Percentiles rank a stretch among this genome's conserved stretches.
phyloP scores from a whole-genome alignment of 2,113 vertebrate species.

The Passer domesticus region DNA sequence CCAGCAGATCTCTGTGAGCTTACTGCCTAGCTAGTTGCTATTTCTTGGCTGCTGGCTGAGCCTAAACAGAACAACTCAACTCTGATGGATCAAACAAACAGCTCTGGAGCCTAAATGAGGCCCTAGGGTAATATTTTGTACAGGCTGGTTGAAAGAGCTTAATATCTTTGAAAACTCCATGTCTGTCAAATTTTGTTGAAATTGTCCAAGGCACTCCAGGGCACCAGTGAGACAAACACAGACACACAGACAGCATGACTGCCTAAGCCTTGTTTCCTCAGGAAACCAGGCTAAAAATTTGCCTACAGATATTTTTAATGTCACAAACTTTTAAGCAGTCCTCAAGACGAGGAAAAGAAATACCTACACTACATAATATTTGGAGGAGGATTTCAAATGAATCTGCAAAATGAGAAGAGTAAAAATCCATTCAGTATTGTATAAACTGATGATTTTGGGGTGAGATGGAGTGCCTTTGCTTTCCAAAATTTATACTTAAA shows the following conservation, averaged over 20 bases:
- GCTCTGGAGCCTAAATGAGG: neutral
- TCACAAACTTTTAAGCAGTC: neutral
- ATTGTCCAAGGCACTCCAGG: neutral
- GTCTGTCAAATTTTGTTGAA: neutral
- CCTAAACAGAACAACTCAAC: constrained; percentile 9
- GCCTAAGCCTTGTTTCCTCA: constrained; percentile 35
- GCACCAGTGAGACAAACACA: neutral
- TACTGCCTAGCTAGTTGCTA: neutral
- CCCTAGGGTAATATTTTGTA: neutral
- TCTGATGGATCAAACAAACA: constrained; percentile 4
- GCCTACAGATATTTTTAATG: neutral
- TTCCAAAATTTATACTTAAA: neutral
- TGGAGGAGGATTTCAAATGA: neutral
- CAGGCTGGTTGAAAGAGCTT: constrained; percentile 2
- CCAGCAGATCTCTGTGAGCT: neutral
- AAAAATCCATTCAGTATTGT: neutral
- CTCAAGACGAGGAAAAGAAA: neutral
- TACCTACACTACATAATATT: neutral
- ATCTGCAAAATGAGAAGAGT: neutral
- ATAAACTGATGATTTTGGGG: neutral
- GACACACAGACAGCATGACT: neutral
- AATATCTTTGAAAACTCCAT: neutral
- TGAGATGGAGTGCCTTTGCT: neutral
- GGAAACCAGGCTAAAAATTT: constrained; percentile 28
- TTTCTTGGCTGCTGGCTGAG: constrained; percentile 12